These are phyloP conservation scores for Oscheius sp. DNA, from an alignment of 2,888 invertebrate genomes.

Conservation along the genomic window DNA sequence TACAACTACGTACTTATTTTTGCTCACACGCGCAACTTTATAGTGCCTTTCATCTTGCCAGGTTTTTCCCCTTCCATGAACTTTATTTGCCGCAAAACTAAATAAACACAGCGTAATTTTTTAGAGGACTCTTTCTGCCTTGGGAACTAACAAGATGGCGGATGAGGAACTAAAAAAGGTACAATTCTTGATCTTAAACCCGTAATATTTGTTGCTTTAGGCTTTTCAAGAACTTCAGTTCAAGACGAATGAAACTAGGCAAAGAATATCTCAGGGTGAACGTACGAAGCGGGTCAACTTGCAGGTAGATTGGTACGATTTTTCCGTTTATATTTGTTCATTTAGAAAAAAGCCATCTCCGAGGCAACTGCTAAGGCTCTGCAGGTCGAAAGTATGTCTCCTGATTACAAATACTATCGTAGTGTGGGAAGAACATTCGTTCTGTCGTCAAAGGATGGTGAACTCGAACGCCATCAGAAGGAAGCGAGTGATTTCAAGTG, in stretches of 20 bases:
- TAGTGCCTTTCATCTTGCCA: no score
- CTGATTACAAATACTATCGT: slow-evolving; percentile 42
- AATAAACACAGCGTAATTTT: neutral
- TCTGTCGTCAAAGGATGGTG: slow-evolving; percentile 46
- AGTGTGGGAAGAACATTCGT: slow-evolving; percentile 59
- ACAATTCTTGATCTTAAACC: neutral
- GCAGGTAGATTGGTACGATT: slow-evolving; percentile 36
- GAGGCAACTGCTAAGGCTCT: slow-evolving; percentile 44
- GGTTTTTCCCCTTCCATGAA: no score
- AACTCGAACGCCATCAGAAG: slow-evolving; percentile 46
- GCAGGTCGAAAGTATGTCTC: slow-evolving; percentile 22
- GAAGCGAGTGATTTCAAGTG: slow-evolving; percentile 51
- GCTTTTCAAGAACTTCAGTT: slow-evolving; percentile 61
- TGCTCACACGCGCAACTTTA: no score
- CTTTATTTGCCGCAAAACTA: neutral
- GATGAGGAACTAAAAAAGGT: slow-evolving; percentile 58
- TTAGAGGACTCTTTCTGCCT: neutral
- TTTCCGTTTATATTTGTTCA: neutral
- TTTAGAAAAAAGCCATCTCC: slow-evolving; percentile 47
- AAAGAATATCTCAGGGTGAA: slow-evolving; percentile 54
- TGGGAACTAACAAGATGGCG: slow-evolving; percentile 37
- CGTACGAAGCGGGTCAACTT: slow-evolving; percentile 41
- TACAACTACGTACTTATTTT: no score
- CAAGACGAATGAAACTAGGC: slow-evolving; percentile 56
- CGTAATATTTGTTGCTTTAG: slow-evolving; percentile 35